Base-by-base conservation (phyloP, 2,797 vertebrate genomes). In the Parauchenoglanis ngamensis region DNA sequence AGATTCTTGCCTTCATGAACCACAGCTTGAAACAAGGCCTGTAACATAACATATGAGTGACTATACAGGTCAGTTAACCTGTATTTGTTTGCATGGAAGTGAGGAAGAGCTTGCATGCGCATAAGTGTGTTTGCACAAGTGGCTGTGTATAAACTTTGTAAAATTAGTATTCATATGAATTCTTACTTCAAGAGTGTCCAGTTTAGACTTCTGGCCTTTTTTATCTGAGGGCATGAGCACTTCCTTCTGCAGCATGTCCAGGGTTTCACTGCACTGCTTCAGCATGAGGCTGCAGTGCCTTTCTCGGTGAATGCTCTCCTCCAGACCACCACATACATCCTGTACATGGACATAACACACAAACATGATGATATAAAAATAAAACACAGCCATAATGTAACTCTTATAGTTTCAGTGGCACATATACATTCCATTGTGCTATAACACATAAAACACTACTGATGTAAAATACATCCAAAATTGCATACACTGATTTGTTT, bases 401-500 rank as follows among this genome's bases (percentile, higher is more conserved):
- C 17, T 72, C 17, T 6, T 73, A 4, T 52, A 3, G 40, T 28
- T 65, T 82, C 1, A 65, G 8, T 65, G 25, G 25, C 25, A 49
- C 2, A 25, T 61, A 81, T 46, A 63, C 15, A 17, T 49, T 65
- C 23, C 40, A n/a, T 63, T 65, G 13, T 11, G 44, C 59, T 65
- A 49, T n/a, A n/a, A 46, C 21, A 28, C 11, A 63, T 46, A 46
- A 44, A n/a, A 81, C 23, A n/a, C 3, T 65, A 19, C 25, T 28
- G 28, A 72, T 40, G 21, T 59, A 75, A 72, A 65, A 40, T 35
- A 31, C 12, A 52, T 70, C 25, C 19, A 65, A 59, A 59, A 56
- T 23, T n/a, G 28, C 89, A 90, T 83, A 94, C 94, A 89, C 89
- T 88, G 78, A 93, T 87, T 61, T 92, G 84, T 49, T 86, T 85